phyloP scores from a whole-genome alignment of 2,888 invertebrate species.

The Sinelater perroti region DNA sequence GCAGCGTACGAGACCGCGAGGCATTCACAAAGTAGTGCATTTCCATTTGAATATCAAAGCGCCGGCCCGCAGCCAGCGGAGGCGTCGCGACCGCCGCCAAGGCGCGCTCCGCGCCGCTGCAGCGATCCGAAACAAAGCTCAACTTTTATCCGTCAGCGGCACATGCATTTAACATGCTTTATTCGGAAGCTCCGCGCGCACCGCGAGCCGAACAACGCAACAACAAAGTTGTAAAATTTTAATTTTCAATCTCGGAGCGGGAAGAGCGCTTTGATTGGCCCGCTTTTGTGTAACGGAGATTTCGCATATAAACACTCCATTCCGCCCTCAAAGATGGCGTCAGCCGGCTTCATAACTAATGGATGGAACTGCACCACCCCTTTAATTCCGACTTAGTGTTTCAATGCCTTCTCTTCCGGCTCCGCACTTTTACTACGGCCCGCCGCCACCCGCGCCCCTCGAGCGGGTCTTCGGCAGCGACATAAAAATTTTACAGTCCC shows the following conservation, averaged over 20 bases:
- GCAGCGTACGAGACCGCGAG: too few species aligned
- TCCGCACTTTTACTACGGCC: not conserved
- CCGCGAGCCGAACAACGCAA: conserved; percentile 23
- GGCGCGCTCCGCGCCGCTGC: too few species aligned
- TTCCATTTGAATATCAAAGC: too few species aligned
- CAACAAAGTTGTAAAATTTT: conserved; percentile 43
- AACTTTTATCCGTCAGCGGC: conserved; percentile 8
- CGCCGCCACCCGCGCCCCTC: not conserved
- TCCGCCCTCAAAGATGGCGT: conserved; percentile 35
- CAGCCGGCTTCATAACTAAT: conserved; percentile 45
- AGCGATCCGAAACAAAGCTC: too few species aligned
- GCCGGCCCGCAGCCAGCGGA: too few species aligned
- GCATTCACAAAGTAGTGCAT: too few species aligned
- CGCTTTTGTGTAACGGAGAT: conserved; percentile 35
- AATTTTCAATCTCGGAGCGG: conserved; percentile 42
- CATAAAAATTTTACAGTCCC: conserved; percentile 7
- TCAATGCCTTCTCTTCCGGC: conserved; percentile 16
- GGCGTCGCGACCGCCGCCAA: too few species aligned
- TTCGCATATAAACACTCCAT: conserved; percentile 41
- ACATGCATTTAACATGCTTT: conserved; percentile 20
- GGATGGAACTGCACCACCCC: conserved; percentile 39
- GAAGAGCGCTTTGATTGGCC: conserved; percentile 39
- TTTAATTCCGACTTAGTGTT: conserved; percentile 28
- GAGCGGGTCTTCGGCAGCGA: not conserved
- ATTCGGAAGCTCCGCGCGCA: conserved; percentile 9